Conservation (phyloP, 2,888 invertebrate genomes). For the Slavum lentiscoides region DNA sequence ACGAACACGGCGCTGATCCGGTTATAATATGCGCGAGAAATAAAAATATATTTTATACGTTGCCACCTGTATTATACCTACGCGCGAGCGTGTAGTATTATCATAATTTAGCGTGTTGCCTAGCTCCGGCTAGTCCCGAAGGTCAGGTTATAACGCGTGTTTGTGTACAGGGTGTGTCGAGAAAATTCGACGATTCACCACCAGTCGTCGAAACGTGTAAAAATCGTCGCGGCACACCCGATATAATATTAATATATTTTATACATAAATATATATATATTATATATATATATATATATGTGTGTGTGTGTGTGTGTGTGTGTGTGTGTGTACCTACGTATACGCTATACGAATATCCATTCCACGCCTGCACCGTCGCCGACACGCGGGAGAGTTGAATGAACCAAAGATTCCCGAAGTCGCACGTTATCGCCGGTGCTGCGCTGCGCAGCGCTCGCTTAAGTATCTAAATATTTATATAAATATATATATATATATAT, state of each 20-base stretch:
- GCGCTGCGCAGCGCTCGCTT: background rate
- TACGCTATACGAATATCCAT: background rate
- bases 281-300: too few species aligned
- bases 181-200: too few species aligned
- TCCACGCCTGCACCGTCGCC: background rate
- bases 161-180: too few species aligned
- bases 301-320: too few species aligned
- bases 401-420: constrained; percentile 12
- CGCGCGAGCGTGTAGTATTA: background rate
- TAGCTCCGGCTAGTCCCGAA: background rate
- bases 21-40: background rate
- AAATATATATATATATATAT: too few species aligned
- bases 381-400: constrained; percentile 11
- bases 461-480: background rate
- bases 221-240: too few species aligned
- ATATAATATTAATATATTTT: too few species aligned
- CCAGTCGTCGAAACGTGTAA: too few species aligned
- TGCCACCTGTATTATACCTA: too few species aligned
- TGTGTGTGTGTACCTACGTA: background rate
- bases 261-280: too few species aligned
- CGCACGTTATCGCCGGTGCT: background rate
- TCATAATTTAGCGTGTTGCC: background rate
- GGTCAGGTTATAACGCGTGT: background rate
- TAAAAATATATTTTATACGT: background rate
- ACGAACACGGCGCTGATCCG: background rate